Base-by-base conservation (phyloP, 2,888 invertebrate species). In the Apodemia zela region DNA sequence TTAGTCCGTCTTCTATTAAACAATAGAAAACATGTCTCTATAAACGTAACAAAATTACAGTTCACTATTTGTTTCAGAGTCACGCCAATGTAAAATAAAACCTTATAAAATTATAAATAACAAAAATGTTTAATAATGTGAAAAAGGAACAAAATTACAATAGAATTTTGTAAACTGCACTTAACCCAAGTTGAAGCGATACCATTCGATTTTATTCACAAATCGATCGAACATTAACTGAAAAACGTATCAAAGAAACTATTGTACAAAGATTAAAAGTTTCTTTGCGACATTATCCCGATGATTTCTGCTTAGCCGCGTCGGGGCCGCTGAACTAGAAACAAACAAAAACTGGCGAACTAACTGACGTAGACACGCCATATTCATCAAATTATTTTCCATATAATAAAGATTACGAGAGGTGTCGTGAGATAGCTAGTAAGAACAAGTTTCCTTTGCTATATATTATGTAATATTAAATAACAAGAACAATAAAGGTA, bases 241-340 rank as follows among this genome's bases (percentile, higher is more conserved):
- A 25, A 54, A 54, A 54, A 54, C 54, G 54, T 54, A 54, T 54
- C 54, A 54, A 54, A 54, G 54, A 54, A 54, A 54, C 54, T 54
- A 54, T 54, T 54, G 54, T 54, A 13, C 54, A 25, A 54, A 54
- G 54, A 54, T 54, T 54, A 54, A 54, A 54, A 54, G 54, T 54
- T 54, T 54, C 25, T 25, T 21, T 25, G 51, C 51, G 51, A 51
- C 51, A 51, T 51, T 51, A 13, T 51, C 51, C 54, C 25, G 15
- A 54, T 54, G 21, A 51, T 51, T 51, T 51, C 51, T 51, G 51
- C 51, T 51, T 21, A 51, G 51, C 11, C 51, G 51, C 51, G 18
- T 21, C 51, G 18, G 10, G 21, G 11, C 51, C 21, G 51, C 51
- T 51, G 51, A 51, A 51, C 51, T 51, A 21, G 21, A 51, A 51